Evolutionary conservation across 2,797 vertebrate species (phyloP), one percentile per base, ranked within the genome.

Genomic region (Scarus forsteni): DNA sequence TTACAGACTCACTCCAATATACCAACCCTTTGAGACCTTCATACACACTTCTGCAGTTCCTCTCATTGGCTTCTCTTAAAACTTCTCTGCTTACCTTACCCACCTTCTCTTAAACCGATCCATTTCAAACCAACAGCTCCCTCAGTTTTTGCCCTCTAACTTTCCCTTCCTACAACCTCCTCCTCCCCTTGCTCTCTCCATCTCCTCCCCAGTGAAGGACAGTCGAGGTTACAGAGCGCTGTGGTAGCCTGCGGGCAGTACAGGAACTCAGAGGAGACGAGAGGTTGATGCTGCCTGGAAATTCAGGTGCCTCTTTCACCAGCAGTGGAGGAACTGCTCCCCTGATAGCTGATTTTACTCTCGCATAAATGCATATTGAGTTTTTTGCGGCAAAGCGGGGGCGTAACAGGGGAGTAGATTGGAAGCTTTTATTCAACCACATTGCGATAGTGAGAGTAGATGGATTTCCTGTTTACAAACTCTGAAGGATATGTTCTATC

Each of bases 201-300:
- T 60, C 38, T 62, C 49, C 52, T 75, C 53, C 61, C 55, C 48
- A 3, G 60, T 68, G 61, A 84, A 88, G 84, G 79, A 78, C 81
- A 19, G 67, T 1, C 8, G 75, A 85, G 83, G 87, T 74, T 67
- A 71, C 62, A 70, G 50, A 43, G 48, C 62, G 19, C 35, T 40
- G 53, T 60, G 43, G 40, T n/a, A 46, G 82, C 85, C 84, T 55
- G 70, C 18, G 0, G 80, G 75, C 73, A 81, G 60, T 76, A 44
- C 66, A 44, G 38, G 19, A 68, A 73, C 55, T 66, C 42, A 9
- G 54, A 69, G 55, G 8, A 40, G 60, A 68, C 65, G 62, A 0
- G 19, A 70, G 55, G 69, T 14, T 42, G 51, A 70, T 38, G 43
- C 46, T 73, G 57, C 58, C 42, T 14, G 57, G 60, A 75, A 61